Evolutionary conservation across 2,113 vertebrate species (phyloP).

Genomic region (Neodontobutis hainanensis): DNA sequence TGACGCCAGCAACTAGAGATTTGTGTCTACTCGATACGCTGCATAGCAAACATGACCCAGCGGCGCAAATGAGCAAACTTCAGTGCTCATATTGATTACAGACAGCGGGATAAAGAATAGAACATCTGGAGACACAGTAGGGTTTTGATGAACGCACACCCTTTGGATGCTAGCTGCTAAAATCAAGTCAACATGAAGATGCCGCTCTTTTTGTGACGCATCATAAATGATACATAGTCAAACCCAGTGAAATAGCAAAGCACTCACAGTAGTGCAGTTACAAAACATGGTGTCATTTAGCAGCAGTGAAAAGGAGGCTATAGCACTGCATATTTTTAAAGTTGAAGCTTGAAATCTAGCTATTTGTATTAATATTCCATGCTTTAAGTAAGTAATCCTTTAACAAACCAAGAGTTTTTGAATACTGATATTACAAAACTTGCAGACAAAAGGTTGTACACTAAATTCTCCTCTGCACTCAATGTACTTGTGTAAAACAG

Average conservation of each 20-base stretch:
- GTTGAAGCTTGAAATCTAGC: no score
- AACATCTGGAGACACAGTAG: conserved; percentile 53
- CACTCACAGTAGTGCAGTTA: background rate
- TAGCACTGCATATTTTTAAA: no score
- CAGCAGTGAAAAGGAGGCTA: background rate
- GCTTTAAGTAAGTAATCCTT: no score
- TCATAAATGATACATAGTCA: background rate
- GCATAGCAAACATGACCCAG: conserved; percentile 59
- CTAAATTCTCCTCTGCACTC: no score
- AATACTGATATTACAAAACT: no score
- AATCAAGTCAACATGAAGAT: conserved; percentile 28
- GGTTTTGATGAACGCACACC: conserved; percentile 53
- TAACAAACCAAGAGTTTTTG: no score
- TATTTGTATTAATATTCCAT: no score
- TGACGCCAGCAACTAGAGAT: conserved; percentile 40
- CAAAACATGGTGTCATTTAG: conserved; percentile 1
- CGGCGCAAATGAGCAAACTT: conserved; percentile 33
- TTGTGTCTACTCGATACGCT: conserved; percentile 29
- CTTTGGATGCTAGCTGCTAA: conserved; percentile 17
- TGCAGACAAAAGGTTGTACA: no score
- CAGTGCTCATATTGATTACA: conserved; percentile 46
- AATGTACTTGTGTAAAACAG: no score
- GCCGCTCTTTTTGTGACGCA: background rate
- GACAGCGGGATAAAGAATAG: conserved; percentile 36
- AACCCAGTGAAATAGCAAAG: background rate